These are phyloP conservation scores for Drosophila borealis DNA, from an alignment of 2,888 invertebrate genomes.

Conservation along the genomic window DNA sequence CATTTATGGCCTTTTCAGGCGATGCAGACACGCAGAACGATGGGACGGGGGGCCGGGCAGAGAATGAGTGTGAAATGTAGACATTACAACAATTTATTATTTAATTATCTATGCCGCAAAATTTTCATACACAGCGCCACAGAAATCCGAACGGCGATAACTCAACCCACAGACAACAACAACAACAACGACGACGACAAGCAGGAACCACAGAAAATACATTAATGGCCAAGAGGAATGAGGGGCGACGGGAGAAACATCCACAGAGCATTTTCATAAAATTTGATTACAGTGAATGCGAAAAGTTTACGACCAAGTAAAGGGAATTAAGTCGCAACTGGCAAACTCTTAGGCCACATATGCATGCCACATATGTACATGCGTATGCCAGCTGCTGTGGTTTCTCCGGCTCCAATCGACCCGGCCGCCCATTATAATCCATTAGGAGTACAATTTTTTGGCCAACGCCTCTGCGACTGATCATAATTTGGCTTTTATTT, in stretches of 20 bases:
- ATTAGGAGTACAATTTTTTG: slow-evolving; percentile 31
- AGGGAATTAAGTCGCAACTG: slow-evolving; percentile 69
- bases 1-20: slow-evolving; percentile 64
- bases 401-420: slow-evolving; percentile 7
- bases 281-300: slow-evolving; percentile 74
- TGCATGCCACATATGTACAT: slow-evolving; percentile 7
- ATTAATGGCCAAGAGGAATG: slow-evolving; percentile 47
- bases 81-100: slow-evolving; percentile 75
- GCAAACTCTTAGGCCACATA: slow-evolving; percentile 32
- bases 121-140: slow-evolving; percentile 60
- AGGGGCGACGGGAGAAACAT: slow-evolving; percentile 2
- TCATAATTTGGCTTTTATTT: slow-evolving; percentile 34
- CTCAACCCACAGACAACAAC: slow-evolving; percentile 22
- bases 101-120: slow-evolving; percentile 72
- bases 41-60: neutral
- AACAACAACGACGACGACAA: slow-evolving; percentile 3
- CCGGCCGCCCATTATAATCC: slow-evolving; percentile 23
- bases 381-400: slow-evolving; percentile 33
- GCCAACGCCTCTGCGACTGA: slow-evolving; percentile 22
- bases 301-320: slow-evolving; percentile 71
- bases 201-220: slow-evolving; percentile 44
- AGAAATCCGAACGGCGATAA: slow-evolving; percentile 42
- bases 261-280: slow-evolving; percentile 65
- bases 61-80: slow-evolving; percentile 52
- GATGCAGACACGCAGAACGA: slow-evolving; percentile 27